Percentiles rank a stretch among this genome's conserved stretches.
phyloP scores from a whole-genome alignment of 2,797 vertebrate species.

The Petrocephalus sullivani region DNA sequence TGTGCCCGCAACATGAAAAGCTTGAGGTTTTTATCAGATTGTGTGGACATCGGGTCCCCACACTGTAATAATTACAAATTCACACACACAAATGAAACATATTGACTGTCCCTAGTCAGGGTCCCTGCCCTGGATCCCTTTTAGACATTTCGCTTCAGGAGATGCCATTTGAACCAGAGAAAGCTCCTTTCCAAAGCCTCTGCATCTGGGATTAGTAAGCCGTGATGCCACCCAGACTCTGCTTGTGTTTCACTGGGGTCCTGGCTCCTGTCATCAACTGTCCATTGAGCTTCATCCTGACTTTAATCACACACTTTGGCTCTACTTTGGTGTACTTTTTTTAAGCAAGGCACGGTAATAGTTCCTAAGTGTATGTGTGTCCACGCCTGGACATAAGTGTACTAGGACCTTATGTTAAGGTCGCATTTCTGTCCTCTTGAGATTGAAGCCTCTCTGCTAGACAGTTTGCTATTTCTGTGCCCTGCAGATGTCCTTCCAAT shows the following conservation, averaged over 20 bases:
- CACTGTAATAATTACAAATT: too few relatives aligned
- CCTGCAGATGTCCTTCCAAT: not conserved
- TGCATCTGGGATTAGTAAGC: not conserved
- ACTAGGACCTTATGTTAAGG: not conserved
- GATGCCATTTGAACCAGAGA: conserved; percentile 12
- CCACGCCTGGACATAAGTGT: not conserved
- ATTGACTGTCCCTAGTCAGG: not conserved
- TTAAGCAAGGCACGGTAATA: not conserved
- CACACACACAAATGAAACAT: not conserved
- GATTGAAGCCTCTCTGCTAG: not conserved
- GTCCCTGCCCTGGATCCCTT: not conserved
- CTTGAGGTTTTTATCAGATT: too few relatives aligned
- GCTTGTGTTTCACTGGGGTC: not conserved
- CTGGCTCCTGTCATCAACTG: not conserved
- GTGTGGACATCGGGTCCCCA: too few relatives aligned
- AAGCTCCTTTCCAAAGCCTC: not conserved
- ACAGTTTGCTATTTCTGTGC: not conserved
- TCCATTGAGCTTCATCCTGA: conserved; percentile 13
- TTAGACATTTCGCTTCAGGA: not conserved
- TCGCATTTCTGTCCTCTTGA: not conserved
- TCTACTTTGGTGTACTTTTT: not conserved
- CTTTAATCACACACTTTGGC: conserved; percentile 3
- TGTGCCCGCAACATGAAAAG: too few relatives aligned
- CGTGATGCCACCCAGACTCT: not conserved
- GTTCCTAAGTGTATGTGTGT: not conserved